These are phyloP conservation scores for Ceratotherium simum DNA, from an alignment of 2,113 vertebrate genomes.

Conservation along the genomic window DNA sequence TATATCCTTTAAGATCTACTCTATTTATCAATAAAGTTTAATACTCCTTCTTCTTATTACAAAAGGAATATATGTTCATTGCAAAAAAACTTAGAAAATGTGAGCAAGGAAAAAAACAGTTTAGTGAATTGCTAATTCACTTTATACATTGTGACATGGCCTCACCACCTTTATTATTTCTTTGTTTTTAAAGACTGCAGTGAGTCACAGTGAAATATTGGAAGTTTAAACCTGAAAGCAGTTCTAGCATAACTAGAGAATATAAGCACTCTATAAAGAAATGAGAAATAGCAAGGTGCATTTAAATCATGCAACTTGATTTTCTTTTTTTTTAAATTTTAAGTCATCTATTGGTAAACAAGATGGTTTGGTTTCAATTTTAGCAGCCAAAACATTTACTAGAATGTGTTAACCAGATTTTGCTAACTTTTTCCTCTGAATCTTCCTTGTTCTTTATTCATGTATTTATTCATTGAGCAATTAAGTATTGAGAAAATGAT, in stretches of 20 bases:
- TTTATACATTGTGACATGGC: background rate
- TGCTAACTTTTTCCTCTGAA: background rate
- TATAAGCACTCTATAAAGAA: background rate
- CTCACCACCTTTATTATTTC: background rate
- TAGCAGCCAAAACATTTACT: slow-evolving; percentile 48
- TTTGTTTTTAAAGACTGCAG: slow-evolving; percentile 29
- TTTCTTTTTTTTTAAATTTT: slow-evolving; percentile 6
- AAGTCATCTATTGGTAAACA: background rate
- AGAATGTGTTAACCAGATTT: slow-evolving; percentile 16
- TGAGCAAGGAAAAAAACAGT: background rate
- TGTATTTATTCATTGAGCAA: slow-evolving; percentile 20
- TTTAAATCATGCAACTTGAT: slow-evolving; percentile 8
- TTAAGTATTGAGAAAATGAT: background rate
- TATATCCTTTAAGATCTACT: background rate
- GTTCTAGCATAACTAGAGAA: background rate
- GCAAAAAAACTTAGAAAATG: background rate
- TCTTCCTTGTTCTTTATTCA: slow-evolving; percentile 38
- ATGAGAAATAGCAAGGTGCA: background rate
- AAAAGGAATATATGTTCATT: background rate
- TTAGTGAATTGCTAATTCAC: background rate
- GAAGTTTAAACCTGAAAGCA: background rate
- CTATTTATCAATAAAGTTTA: slow-evolving; percentile 52
- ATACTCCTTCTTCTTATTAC: slow-evolving; percentile 8
- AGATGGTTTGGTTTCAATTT: slow-evolving; percentile 36
- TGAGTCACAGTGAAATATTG: background rate